These are phyloP conservation scores for Nephrotoma appendiculata DNA, from an alignment of 2,888 invertebrate genomes.

Conservation along the genomic window DNA sequence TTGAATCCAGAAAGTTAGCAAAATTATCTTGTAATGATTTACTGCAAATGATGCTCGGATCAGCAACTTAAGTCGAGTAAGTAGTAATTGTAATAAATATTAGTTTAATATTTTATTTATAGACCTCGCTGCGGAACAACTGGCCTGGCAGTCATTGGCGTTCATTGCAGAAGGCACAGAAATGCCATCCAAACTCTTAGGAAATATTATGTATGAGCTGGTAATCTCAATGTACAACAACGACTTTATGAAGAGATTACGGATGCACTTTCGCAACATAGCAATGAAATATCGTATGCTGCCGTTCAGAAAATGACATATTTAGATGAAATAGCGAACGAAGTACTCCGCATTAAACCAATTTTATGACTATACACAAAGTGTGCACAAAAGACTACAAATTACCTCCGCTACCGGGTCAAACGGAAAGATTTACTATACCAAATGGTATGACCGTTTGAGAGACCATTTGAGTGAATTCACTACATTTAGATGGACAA, in stretches of 20 bases:
- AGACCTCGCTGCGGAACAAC: conserved; percentile 32
- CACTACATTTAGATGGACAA: conserved; percentile 18
- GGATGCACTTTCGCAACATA: conserved; percentile 29
- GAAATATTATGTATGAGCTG: conserved; percentile 39
- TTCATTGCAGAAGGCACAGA: conserved; percentile 46
- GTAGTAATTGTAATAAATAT: no score
- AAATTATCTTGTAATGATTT: conserved; percentile 36
- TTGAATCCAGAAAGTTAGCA: conserved; percentile 29
- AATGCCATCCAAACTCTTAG: conserved; percentile 40
- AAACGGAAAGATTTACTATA: conserved; percentile 13
- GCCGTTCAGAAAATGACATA: conserved; percentile 40
- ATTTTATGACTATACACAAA: conserved; percentile 12
- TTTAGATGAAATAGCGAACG: conserved; percentile 36
- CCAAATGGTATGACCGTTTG: conserved; percentile 21
- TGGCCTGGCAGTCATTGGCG: conserved; percentile 40
- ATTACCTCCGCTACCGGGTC: conserved; percentile 1
- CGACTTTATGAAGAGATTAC: conserved; percentile 35
- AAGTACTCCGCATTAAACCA: conserved; percentile 19
- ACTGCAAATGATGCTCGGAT: conserved; percentile 38
- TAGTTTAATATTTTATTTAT: background rate
- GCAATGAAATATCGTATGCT: conserved; percentile 37
- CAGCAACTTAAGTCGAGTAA: conserved; percentile 26
- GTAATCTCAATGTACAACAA: conserved; percentile 36
- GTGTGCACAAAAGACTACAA: conserved; percentile 11
- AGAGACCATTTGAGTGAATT: conserved; percentile 22